Evolutionary conservation across 1,140 invertebrate species (phyloP).

Genomic region (Drosophila nigrodunni): DNA sequence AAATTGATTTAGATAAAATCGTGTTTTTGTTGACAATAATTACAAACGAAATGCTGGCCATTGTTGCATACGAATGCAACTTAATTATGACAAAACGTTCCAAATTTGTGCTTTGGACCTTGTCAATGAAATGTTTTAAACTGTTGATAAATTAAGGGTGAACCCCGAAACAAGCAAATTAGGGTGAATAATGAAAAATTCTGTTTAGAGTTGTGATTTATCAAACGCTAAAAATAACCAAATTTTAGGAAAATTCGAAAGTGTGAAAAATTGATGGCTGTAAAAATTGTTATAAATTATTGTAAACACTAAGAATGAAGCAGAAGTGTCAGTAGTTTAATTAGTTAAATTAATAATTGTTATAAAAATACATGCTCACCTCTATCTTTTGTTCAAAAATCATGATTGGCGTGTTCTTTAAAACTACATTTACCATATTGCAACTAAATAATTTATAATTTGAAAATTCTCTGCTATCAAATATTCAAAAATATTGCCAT

Average conservation of each 20-base stretch:
- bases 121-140: constrained; percentile 29
- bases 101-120: constrained; percentile 24
- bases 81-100: constrained; percentile 59
- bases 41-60: constrained; percentile 55
- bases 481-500: neutral
- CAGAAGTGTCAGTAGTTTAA: no score
- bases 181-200: neutral
- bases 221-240: constrained; percentile 11
- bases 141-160: constrained; percentile 26
- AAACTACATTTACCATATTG: no score
- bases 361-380: no score
- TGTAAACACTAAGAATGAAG: no score
- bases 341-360: no score
- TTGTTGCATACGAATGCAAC: constrained; percentile 40
- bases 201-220: constrained; percentile 11
- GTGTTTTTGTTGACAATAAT: constrained; percentile 71
- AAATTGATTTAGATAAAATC: constrained; percentile 80
- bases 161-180: neutral
- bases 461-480: no score
- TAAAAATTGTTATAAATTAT: no score
- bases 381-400: no score
- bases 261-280: constrained; percentile 7
- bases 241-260: neutral
- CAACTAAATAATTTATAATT: no score
- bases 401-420: no score